phyloP scores from a whole-genome alignment of 2,113 vertebrate genomes.

The Cryptotis parvus region DNA sequence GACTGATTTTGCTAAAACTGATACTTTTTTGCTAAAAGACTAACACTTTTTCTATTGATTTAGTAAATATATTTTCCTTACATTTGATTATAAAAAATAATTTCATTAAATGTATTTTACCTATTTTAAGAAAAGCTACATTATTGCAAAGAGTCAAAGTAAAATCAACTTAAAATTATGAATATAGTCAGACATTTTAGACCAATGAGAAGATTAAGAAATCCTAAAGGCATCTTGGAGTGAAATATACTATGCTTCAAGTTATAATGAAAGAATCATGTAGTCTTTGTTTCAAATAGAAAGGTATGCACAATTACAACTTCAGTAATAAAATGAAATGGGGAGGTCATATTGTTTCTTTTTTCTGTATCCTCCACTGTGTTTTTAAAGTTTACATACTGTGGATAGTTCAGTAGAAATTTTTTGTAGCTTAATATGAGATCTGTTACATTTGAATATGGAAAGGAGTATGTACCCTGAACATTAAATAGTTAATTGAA shows the following conservation, averaged over 20 bases:
- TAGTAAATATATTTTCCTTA: conserved; percentile 39
- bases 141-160: not conserved
- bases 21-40: too few relatives aligned
- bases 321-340: not conserved
- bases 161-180: not conserved
- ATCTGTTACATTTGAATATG: too few relatives aligned
- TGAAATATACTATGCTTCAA: not conserved
- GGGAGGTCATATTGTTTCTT: not conserved
- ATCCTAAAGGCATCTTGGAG: not conserved
- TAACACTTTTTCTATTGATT: conserved; percentile 21
- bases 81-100: conserved; percentile 19
- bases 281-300: conserved; percentile 7
- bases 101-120: not conserved
- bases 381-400: not conserved
- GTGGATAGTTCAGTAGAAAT: not conserved
- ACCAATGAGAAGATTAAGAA: not conserved
- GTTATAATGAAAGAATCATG: not conserved
- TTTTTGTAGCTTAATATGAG: not conserved
- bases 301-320: not conserved
- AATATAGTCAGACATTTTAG: not conserved
- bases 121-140: conserved; percentile 29
- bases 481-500: too few relatives aligned
- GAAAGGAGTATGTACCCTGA: too few relatives aligned
- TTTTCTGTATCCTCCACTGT: not conserved
- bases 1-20: not conserved